Evolutionary conservation across 2,113 vertebrate genomes (phyloP).

Genomic region (Gasterosteus aculeatus): DNA sequence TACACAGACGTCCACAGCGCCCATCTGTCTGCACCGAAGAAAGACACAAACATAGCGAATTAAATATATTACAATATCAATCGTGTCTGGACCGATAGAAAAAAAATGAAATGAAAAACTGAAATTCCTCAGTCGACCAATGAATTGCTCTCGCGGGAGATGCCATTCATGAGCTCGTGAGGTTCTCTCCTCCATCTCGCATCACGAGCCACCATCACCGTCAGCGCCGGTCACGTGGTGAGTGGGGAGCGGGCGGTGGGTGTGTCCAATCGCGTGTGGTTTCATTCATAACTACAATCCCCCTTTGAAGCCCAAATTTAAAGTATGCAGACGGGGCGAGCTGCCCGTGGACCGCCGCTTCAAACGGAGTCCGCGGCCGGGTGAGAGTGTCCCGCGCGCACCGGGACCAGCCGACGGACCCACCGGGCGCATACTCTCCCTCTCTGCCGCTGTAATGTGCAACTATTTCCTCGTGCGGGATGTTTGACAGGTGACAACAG

Average conservation of each 20-base stretch:
- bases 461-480: conserved; percentile 59
- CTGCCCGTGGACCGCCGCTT: conserved; percentile 64
- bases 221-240: conserved; percentile 69
- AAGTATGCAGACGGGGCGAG: conserved; percentile 73
- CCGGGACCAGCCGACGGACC: conserved; percentile 5
- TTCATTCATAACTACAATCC: conserved; percentile 86
- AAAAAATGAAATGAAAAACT: neutral
- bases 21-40: neutral
- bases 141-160: neutral
- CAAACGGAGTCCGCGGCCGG: conserved; percentile 61
- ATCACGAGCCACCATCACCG: conserved; percentile 45
- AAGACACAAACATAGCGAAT: neutral
- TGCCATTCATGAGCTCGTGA: conserved; percentile 59
- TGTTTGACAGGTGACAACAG: conserved; percentile 31
- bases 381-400: conserved; percentile 66
- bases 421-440: neutral
- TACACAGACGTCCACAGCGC: conserved; percentile 19
- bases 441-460: conserved; percentile 11
- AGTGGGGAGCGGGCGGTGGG: conserved; percentile 76
- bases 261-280: conserved; percentile 77
- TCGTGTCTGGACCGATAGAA: neutral
- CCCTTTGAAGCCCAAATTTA: conserved; percentile 74
- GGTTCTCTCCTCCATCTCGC: conserved; percentile 54
- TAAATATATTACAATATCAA: neutral
- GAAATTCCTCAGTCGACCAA: neutral